Percentiles rank a stretch among this genome's conserved stretches.
Evolutionary conservation across 1,140 invertebrate genomes (phyloP).

Genomic region (Philaenus spumarius): DNA sequence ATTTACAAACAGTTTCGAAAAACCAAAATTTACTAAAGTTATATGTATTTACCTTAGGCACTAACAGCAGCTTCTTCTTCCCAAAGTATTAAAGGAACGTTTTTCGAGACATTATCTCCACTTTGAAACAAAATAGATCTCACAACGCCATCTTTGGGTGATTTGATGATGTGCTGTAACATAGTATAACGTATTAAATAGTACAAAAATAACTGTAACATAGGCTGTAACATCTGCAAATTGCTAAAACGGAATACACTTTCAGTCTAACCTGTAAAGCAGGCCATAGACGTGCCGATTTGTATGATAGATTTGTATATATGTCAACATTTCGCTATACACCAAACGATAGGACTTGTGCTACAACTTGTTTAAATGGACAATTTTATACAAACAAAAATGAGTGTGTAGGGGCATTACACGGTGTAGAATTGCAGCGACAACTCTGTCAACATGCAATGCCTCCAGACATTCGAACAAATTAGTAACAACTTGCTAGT

Average conservation of each 20-base stretch:
- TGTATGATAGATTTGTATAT: too few relatives aligned
- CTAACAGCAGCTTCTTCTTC: background rate
- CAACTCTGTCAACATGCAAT: too few relatives aligned
- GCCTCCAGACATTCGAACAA: too few relatives aligned
- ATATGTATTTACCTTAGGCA: conserved; percentile 39
- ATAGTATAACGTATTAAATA: conserved; percentile 16
- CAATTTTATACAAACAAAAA: too few relatives aligned
- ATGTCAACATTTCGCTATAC: too few relatives aligned
- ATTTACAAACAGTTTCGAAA: too few relatives aligned
- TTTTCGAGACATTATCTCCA: conserved; percentile 81
- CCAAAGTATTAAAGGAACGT: conserved; percentile 47
- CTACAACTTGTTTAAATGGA: too few relatives aligned
- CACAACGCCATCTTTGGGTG: conserved; percentile 66
- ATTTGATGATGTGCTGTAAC: conserved; percentile 73
- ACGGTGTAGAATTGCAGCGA: too few relatives aligned
- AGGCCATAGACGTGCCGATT: too few relatives aligned
- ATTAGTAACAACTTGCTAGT: too few relatives aligned
- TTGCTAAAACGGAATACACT: background rate
- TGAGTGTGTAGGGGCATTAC: too few relatives aligned
- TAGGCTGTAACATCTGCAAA: background rate
- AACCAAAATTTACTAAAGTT: conserved; percentile 82
- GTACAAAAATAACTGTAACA: conserved; percentile 8
- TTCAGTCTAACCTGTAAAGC: background rate
- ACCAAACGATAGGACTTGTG: too few relatives aligned
- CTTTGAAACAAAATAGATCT: conserved; percentile 61